Evolutionary conservation across 92 coral and sea anemone species (phyloP), one percentile per base, ranked within the genome.

Genomic region (Umimayanthus chanpuru): DNA sequence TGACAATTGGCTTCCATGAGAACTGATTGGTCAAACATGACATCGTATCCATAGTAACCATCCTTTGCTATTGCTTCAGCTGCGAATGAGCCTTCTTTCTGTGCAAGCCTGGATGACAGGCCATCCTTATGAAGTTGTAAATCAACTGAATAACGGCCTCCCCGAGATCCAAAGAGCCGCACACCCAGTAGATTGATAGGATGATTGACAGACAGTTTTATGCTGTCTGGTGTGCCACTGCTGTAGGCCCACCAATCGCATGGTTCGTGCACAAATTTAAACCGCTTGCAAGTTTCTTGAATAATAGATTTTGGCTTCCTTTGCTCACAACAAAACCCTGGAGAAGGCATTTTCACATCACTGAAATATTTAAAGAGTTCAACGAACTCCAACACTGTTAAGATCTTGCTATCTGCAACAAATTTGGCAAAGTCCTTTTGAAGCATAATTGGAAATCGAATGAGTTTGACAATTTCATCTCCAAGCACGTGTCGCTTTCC

Each of bases 121-220:
- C 76, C 79, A 18, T 73, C 85, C 81, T 76, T 81, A 83, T 41
- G 65, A 44, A 93, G 80, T 12, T 55, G 78, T 49, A 88, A 43
- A 28, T 74, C 68, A 1, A 93, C 92, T 28, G 85, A 77, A 76
- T 89, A 92, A 12, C 14, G 25, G 8, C 88, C 67, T 16, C 80
- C 92, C 25, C 58, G 49, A 73, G 40, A 38, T 20, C 94, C 94
- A 90, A 90, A 92, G 36, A 90, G 86, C 32, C 88, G 92, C n/a
- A 88, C 87, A 18, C 92, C 94, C 61, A 76, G 76, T 2, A 92
- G 40, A 58, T 28, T 40, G 77, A 88, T 80, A 4, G 84, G 71
- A 58, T 82, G 77, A 73, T 73, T 76, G 38, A 88, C 88, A n/a
- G 89, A 74, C 8, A 92, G 32, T 36, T 76, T 26, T 28, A 90